A percentile compares a stretch with the other conserved stretches of the same genome.
phyloP scores from a whole-genome alignment of 2,797 vertebrate species.

The Diplodus puntazzo region DNA sequence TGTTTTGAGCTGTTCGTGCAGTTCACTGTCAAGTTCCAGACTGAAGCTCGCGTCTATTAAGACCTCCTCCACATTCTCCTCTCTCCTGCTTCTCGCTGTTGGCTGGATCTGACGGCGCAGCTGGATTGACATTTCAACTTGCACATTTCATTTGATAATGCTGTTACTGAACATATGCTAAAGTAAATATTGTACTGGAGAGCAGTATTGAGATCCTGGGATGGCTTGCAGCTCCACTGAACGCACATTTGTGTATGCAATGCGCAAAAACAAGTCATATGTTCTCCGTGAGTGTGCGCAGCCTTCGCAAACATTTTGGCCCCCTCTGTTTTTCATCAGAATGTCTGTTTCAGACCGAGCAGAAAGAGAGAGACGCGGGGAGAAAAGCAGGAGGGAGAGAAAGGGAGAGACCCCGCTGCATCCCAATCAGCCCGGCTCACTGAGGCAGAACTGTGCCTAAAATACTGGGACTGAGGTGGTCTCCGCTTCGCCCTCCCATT shows the following conservation, averaged over 20 bases:
- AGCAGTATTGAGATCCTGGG: slow-evolving; percentile 25
- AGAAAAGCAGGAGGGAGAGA: slow-evolving; percentile 67
- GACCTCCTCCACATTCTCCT: not conserved
- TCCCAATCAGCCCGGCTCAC: slow-evolving; percentile 85
- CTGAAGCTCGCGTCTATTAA: slow-evolving; percentile 7
- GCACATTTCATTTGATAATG: slow-evolving; percentile 1
- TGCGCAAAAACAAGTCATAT: slow-evolving; percentile 25
- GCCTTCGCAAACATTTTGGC: slow-evolving; percentile 78
- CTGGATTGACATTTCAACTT: not conserved
- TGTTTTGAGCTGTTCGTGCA: slow-evolving; percentile 14
- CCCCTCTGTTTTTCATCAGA: slow-evolving; percentile 79
- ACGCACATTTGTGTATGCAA: slow-evolving; percentile 33
- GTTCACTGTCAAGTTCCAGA: slow-evolving; percentile 17
- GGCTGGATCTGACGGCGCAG: not conserved
- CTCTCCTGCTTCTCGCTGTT: not conserved
- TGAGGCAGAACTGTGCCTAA: slow-evolving; percentile 85
- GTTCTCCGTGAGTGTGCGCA: slow-evolving; percentile 4
- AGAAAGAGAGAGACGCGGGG: slow-evolving; percentile 64
- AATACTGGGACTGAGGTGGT: slow-evolving; percentile 77
- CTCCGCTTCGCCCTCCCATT: slow-evolving; percentile 69
- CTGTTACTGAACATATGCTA: not conserved
- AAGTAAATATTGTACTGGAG: slow-evolving; percentile 16
- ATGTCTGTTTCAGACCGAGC: slow-evolving; percentile 81
- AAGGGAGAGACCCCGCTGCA: slow-evolving; percentile 75
- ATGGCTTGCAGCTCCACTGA: slow-evolving; percentile 13